Base-by-base conservation (phyloP, 2,888 invertebrate genomes). In the Caenorhabditis angaria region DNA sequence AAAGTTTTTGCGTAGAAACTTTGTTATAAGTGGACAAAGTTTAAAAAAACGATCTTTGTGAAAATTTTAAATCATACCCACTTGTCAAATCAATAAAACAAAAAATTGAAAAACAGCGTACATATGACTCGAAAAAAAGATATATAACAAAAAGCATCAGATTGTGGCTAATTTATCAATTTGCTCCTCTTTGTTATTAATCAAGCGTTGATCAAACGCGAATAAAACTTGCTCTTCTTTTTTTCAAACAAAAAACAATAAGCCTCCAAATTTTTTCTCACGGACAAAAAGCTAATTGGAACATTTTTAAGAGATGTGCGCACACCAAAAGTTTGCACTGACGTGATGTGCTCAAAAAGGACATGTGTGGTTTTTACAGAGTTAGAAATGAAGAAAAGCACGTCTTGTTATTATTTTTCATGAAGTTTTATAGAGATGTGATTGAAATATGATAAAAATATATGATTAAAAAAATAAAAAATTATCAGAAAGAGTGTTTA, bases 251-350 rank as follows among this genome's bases (percentile, higher is more conserved):
- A n/a, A 12, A 5, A 56, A 24, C 24, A 48, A 48, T 27, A 20
- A 59, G 27, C 54, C 35, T 54, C 54, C 27, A 47, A 22, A 12
- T 28, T 22, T 22, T 32, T 50, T 18, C 47, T 35, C 53, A 5
- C 27, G 3, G 18, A 27, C n/a, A n/a, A n/a, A 48, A 32, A 57
- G 28, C 41, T 32, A 32, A 32, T 32, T 32, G 32, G 32, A 32
- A 32, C 32, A 32, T 32, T 10, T 32, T 32, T 41, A 51, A 25
- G 35, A 35, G 20, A 54, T 55, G 29, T 22, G 29, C n/a, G n/a
- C n/a, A n/a, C 50, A 58, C 32, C n/a, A 55, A 32, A 59, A 53
- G 41, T 65, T 47, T 18, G 10, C 24, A 48, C 35, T 32, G 29
- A 51, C 47, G 32, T 54, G 57, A 51, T 32, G 5, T 5, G 10